Percentiles rank a stretch among this genome's conserved stretches.
These are phyloP conservation scores for Kuschelorhynchus macadamiae DNA, from an alignment of 2,888 invertebrate species.

Conservation along the genomic window DNA sequence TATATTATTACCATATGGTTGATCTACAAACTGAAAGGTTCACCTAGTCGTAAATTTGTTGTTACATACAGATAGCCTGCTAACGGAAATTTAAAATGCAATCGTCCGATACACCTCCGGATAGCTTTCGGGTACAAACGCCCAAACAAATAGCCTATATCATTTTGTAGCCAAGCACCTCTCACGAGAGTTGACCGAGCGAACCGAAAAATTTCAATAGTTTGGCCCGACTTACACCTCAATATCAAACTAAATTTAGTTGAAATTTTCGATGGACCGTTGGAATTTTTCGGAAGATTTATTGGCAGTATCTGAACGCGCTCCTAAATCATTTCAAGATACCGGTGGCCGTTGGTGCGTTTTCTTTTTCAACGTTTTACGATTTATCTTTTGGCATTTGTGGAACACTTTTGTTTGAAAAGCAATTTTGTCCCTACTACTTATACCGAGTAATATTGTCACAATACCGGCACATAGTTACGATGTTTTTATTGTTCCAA, in stretches of 20 bases:
- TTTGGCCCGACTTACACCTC: conserved; percentile 25
- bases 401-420: not conserved
- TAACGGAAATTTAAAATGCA: conserved; percentile 45
- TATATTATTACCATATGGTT: too few species aligned
- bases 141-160: conserved; percentile 44
- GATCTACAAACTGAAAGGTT: conserved; percentile 1
- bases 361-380: conserved; percentile 16
- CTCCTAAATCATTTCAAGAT: conserved; percentile 66
- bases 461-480: too few species aligned
- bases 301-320: conserved; percentile 60
- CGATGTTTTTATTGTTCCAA: too few species aligned
- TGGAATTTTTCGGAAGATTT: conserved; percentile 44
- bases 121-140: conserved; percentile 38
- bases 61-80: conserved; percentile 33
- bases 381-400: conserved; percentile 19
- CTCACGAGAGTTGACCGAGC: conserved; percentile 12
- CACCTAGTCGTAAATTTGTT: conserved; percentile 30
- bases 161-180: conserved; percentile 14
- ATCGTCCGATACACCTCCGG: conserved; percentile 39
- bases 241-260: conserved; percentile 37
- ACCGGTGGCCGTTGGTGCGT: conserved; percentile 55
- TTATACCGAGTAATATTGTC: too few species aligned
- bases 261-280: conserved; percentile 37
- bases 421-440: not conserved
- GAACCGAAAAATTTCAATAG: conserved; percentile 8